Evolutionary conservation across 2,113 vertebrate genomes (phyloP).

Genomic region (Phocoena phocoena): DNA sequence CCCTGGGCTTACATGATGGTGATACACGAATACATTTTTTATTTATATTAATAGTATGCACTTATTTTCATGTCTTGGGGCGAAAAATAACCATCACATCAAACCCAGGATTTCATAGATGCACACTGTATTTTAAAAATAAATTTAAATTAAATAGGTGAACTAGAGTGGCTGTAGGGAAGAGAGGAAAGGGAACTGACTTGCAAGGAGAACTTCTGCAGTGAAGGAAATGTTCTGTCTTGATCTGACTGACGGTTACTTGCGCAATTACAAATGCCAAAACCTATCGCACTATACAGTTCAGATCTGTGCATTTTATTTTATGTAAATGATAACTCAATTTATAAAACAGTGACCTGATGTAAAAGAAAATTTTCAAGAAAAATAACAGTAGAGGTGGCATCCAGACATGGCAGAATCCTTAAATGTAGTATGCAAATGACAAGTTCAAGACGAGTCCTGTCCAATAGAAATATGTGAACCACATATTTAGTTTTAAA

Average conservation of each 20-base stretch:
- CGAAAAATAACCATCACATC: background rate
- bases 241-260: background rate
- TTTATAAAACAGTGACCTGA: background rate
- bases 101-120: conserved; percentile 6
- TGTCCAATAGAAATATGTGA: background rate
- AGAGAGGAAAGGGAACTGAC: background rate
- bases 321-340: conserved; percentile 10
- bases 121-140: conserved; percentile 40
- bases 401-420: background rate
- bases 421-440: background rate
- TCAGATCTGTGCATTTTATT: background rate
- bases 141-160: conserved; percentile 2
- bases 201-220: background rate
- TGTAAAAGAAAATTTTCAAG: background rate
- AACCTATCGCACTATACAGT: background rate
- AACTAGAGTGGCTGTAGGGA: background rate
- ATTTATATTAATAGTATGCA: background rate
- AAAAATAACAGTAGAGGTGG: background rate
- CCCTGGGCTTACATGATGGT: background rate
- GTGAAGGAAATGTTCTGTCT: background rate
- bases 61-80: background rate
- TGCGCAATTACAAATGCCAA: conserved; percentile 31
- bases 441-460: background rate
- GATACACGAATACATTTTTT: background rate
- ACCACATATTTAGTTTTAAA: background rate